A percentile compares a stretch with the other conserved stretches of the same genome.
Evolutionary conservation across 2,888 invertebrate genomes (phyloP).

Genomic region (Leptopilina syphax): DNA sequence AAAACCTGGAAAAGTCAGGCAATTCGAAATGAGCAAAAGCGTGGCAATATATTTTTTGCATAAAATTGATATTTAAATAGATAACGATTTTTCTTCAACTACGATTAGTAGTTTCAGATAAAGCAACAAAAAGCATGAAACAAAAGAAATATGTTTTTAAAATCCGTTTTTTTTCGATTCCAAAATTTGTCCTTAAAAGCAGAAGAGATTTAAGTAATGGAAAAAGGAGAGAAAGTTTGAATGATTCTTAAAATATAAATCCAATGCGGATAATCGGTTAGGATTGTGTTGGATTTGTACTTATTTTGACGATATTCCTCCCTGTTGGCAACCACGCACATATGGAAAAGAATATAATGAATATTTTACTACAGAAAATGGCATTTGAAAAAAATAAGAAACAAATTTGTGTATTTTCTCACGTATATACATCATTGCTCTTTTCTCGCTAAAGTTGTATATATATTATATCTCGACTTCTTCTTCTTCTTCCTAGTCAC

Average conservation of each 20-base stretch:
- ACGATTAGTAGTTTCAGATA: no score
- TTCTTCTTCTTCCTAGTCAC: constrained; percentile 35
- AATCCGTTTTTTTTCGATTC: neutral
- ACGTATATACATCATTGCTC: constrained; percentile 1
- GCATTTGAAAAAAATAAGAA: constrained; percentile 25
- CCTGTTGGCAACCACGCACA: neutral
- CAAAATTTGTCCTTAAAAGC: no score
- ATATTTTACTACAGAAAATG: constrained; percentile 17
- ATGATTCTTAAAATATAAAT: neutral
- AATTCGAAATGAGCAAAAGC: no score
- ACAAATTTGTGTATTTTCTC: constrained; percentile 37
- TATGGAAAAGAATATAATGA: neutral
- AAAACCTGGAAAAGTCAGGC: no score
- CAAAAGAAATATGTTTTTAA: no score
- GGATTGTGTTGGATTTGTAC: neutral
- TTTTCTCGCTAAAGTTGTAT: neutral
- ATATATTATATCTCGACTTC: constrained; percentile 46
- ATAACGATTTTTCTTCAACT: no score
- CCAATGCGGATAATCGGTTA: neutral
- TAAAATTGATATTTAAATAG: no score
- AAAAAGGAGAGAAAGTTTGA: neutral
- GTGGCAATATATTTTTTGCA: no score
- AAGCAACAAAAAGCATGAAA: no score
- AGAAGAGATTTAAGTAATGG: neutral
- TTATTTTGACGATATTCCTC: neutral